Percentiles rank a stretch among this genome's conserved stretches.
phyloP scores from a whole-genome alignment of 2,888 invertebrate genomes.

The Hyles lineata region DNA sequence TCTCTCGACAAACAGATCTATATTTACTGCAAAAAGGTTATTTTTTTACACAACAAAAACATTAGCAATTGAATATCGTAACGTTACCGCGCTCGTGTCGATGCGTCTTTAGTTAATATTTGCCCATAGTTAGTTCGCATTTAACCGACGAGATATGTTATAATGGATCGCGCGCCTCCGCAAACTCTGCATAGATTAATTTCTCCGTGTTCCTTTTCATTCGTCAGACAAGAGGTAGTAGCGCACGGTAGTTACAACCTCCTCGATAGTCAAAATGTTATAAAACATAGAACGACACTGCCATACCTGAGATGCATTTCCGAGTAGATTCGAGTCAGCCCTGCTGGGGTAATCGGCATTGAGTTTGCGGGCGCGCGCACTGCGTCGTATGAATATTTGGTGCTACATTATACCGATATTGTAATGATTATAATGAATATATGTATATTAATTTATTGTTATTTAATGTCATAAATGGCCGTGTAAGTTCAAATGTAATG shows the following conservation, averaged over 20 bases:
- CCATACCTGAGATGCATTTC: constrained; percentile 16
- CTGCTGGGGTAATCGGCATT: background rate
- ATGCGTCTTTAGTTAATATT: background rate
- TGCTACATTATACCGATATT: constrained; percentile 53
- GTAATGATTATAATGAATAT: constrained; percentile 30
- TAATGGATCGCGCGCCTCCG: constrained; percentile 40
- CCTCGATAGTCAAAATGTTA: background rate
- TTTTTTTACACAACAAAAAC: background rate
- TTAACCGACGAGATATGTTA: constrained; percentile 34
- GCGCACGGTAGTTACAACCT: background rate
- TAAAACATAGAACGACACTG: constrained; percentile 10
- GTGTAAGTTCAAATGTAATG: constrained; percentile 27
- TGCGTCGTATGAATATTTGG: constrained; percentile 45
- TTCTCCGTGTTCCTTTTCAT: constrained; percentile 9
- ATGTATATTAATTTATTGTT: constrained; percentile 39
- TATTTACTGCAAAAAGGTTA: background rate
- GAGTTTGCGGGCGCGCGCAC: constrained; percentile 11
- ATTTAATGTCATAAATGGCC: constrained; percentile 31
- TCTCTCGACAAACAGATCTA: background rate
- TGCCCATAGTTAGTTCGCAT: constrained; percentile 32
- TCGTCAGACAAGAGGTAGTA: background rate
- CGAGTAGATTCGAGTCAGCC: background rate
- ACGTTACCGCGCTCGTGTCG: background rate
- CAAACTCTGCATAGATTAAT: constrained; percentile 6
- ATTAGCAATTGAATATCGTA: background rate